A percentile compares a stretch with the other conserved stretches of the same genome.
These are phyloP conservation scores for Mechanitis mazaeus DNA, from an alignment of 2,888 invertebrate species.

Conservation along the genomic window DNA sequence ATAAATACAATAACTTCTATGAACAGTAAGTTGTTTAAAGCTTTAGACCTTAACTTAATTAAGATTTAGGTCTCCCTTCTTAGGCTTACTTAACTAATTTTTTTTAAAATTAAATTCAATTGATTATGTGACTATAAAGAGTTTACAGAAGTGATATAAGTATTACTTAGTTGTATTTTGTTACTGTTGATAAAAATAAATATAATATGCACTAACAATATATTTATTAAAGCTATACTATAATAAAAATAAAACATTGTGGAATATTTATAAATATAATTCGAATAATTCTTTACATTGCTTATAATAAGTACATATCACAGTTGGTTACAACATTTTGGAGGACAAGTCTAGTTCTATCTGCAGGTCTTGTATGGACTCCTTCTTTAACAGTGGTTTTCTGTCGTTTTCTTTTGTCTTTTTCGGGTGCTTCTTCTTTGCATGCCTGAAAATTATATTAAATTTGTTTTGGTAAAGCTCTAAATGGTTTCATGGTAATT, in stretches of 20 bases:
- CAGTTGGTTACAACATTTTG: slow-evolving; percentile 70
- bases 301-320: slow-evolving; percentile 53
- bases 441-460: slow-evolving; percentile 49
- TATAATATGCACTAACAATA: neutral
- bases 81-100: too few species aligned
- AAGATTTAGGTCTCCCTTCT: too few species aligned
- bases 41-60: too few species aligned
- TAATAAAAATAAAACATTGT: slow-evolving; percentile 22
- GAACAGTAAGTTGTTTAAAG: too few species aligned
- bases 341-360: slow-evolving; percentile 65
- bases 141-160: neutral
- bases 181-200: neutral
- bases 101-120: neutral
- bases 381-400: slow-evolving; percentile 73
- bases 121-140: neutral
- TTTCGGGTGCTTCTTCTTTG: slow-evolving; percentile 77
- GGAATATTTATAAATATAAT: slow-evolving; percentile 55
- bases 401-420: slow-evolving; percentile 78
- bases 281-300: slow-evolving; percentile 52
- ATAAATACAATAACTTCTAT: too few species aligned
- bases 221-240: neutral
- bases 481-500: too few species aligned
- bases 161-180: slow-evolving; percentile 3
- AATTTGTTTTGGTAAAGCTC: too few species aligned
- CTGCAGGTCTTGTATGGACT: slow-evolving; percentile 69